Conservation (phyloP, 2,113 vertebrate genomes). For the Pelmatolapia mariae region DNA sequence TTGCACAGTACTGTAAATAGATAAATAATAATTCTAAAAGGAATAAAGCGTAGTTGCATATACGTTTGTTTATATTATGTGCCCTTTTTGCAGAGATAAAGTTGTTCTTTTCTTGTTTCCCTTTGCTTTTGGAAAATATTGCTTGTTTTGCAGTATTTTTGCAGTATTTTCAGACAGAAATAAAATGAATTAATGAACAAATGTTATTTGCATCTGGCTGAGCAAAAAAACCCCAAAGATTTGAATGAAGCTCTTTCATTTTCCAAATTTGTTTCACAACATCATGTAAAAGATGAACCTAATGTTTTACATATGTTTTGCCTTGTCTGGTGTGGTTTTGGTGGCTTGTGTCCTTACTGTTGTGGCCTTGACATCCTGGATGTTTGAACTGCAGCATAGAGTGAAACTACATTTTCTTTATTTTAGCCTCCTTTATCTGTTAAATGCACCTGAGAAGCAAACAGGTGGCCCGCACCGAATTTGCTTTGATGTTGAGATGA, state of each 20-base stretch:
- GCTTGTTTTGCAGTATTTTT: not conserved
- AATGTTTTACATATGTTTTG: not conserved
- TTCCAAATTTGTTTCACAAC: not conserved
- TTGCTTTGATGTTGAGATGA: not conserved
- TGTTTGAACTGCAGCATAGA: not conserved
- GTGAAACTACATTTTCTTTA: not conserved
- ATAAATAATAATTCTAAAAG: not conserved
- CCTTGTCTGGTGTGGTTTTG: not conserved
- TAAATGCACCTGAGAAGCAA: not conserved
- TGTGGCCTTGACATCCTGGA: not conserved
- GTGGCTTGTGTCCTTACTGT: not conserved
- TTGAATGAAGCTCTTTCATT: not conserved
- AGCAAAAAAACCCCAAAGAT: not conserved
- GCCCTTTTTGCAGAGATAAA: not conserved
- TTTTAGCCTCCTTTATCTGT: not conserved
- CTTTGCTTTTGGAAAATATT: not conserved
- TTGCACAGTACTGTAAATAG: not conserved
- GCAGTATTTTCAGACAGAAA: not conserved
- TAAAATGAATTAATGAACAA: not conserved
- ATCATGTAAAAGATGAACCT: not conserved
- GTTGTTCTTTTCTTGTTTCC: not conserved
- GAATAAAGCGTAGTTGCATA: not conserved
- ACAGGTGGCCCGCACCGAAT: not conserved
- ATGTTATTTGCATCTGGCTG: not conserved
- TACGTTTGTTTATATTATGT: not conserved